Conservation (phyloP, 1,140 invertebrate genomes). For the Mercenaria mercenaria region DNA sequence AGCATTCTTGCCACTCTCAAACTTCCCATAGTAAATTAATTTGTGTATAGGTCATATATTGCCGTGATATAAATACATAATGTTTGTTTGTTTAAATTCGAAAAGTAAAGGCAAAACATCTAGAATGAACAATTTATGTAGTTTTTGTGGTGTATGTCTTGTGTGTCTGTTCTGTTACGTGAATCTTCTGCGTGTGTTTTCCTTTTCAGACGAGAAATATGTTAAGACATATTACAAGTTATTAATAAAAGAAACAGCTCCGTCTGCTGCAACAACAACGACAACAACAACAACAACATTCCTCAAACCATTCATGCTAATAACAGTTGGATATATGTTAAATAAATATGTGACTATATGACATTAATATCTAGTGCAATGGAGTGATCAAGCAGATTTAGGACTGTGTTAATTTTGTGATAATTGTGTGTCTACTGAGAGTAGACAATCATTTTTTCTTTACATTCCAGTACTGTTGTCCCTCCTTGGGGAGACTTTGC, state of each 20-base stretch:
- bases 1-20: too few species aligned
- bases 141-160: background rate
- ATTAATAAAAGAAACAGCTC: conserved; percentile 13
- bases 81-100: too few species aligned
- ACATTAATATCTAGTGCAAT: background rate
- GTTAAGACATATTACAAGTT: conserved; percentile 34
- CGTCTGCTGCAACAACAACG: background rate
- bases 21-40: too few species aligned
- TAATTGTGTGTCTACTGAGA: background rate
- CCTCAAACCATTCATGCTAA: conserved; percentile 60
- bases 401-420: background rate
- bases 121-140: too few species aligned
- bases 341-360: conserved; percentile 10
- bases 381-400: background rate
- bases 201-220: conserved; percentile 44
- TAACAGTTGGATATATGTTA: conserved; percentile 36
- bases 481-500: background rate
- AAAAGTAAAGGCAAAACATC: too few species aligned
- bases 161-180: background rate
- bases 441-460: background rate
- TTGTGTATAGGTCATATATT: too few species aligned
- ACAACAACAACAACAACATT: conserved; percentile 21
- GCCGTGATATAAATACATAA: too few species aligned
- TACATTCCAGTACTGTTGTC: conserved; percentile 19
- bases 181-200: conserved; percentile 25